Conservation (phyloP, 2,888 invertebrate genomes). For the Patella depressa region DNA sequence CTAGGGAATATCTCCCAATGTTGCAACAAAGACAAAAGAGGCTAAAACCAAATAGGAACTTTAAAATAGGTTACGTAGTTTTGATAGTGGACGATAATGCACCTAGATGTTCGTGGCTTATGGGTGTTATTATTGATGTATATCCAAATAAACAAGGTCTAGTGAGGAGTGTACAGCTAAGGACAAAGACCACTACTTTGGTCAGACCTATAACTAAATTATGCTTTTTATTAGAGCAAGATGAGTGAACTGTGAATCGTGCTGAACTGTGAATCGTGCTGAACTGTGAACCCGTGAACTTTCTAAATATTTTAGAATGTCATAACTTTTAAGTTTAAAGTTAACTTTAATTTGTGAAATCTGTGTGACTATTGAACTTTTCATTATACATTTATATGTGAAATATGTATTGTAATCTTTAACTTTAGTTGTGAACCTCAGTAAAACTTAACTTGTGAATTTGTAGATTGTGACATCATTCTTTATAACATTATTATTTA, state of each 20-base stretch:
- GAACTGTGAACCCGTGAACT: neutral
- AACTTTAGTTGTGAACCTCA: too few species aligned
- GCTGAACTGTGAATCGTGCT: neutral
- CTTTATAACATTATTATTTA: too few species aligned
- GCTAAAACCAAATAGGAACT: neutral
- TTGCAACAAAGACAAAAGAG: slow-evolving; percentile 27
- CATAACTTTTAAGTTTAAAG: too few species aligned
- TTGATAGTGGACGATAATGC: slow-evolving; percentile 17
- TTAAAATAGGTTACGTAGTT: slow-evolving; percentile 20
- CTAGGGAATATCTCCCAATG: slow-evolving; percentile 19
- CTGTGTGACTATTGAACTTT: too few species aligned
- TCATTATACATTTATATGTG: too few species aligned
- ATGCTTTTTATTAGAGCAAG: neutral
- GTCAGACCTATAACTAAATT: slow-evolving; percentile 13
- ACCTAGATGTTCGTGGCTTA: slow-evolving; percentile 19
- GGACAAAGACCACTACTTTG: slow-evolving; percentile 7
- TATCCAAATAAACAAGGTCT: slow-evolving; percentile 20
- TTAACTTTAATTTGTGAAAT: too few species aligned
- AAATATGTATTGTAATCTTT: too few species aligned
- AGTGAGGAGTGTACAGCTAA: slow-evolving; percentile 15
- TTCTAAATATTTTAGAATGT: too few species aligned
- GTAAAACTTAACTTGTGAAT: too few species aligned
- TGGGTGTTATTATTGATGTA: slow-evolving; percentile 15
- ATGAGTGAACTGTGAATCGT: neutral
- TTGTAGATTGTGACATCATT: too few species aligned